These are phyloP conservation scores for Agrochola lota DNA, from an alignment of 2,888 invertebrate genomes.

Conservation along the genomic window DNA sequence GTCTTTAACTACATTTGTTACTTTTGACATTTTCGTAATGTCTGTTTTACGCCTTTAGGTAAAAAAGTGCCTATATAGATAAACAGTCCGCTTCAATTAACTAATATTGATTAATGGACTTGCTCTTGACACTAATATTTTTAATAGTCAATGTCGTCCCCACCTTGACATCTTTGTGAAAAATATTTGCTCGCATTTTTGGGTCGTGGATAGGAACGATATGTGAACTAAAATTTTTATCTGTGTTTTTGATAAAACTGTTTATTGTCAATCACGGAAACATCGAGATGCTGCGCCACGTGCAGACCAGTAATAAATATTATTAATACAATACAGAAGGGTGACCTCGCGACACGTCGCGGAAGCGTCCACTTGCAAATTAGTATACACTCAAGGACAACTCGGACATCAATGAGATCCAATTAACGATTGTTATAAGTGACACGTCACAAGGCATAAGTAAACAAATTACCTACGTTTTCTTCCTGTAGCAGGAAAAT, in stretches of 20 bases:
- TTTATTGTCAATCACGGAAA: conserved; percentile 76
- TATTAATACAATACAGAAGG: conserved; percentile 72
- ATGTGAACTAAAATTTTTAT: conserved; percentile 15
- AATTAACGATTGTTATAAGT: conserved; percentile 68
- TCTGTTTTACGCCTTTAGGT: conserved; percentile 35
- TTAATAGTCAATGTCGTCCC: conserved; percentile 45
- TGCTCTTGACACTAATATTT: conserved; percentile 55
- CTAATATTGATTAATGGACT: conserved; percentile 55
- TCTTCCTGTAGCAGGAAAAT: conserved; percentile 50
- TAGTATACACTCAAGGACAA: conserved; percentile 81
- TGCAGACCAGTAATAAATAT: conserved; percentile 69
- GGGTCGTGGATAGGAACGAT: conserved; percentile 4
- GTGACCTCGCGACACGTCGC: conserved; percentile 79
- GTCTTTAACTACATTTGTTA: conserved; percentile 65
- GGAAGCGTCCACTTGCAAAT: conserved; percentile 88
- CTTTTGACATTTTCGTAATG: conserved; percentile 63
- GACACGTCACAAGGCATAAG: conserved; percentile 44
- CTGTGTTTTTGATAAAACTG: conserved; percentile 43
- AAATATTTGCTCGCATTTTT: conserved; percentile 54
- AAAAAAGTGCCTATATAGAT: conserved; percentile 35
- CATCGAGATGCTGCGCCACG: conserved; percentile 62
- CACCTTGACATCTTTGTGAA: conserved; percentile 58
- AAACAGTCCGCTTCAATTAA: conserved; percentile 44
- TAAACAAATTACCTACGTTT: conserved; percentile 39
- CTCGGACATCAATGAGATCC: conserved; percentile 66